Base-by-base conservation (phyloP, 1,140 invertebrate species). In the Meloidogyne hapla region DNA sequence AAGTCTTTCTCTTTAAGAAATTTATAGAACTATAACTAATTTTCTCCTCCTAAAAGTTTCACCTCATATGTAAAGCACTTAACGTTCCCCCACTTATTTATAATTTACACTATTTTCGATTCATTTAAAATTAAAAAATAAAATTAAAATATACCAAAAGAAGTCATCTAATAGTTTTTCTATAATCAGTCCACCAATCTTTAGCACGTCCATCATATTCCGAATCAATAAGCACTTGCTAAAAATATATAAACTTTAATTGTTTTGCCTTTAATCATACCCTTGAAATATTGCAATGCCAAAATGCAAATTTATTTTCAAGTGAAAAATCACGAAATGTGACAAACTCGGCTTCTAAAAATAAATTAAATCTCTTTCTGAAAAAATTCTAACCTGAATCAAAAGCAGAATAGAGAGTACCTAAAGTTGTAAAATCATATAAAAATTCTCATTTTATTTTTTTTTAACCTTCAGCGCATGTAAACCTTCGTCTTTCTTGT, bases 201-300 rank as follows among this genome's bases (percentile, higher is more conserved):
- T 62, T 78, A 25, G 81, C 77, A 48, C 15, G 18, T 21, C 81
- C 81, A 63, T 81, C 61, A 9, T 81, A 83, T 45, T 81, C 81
- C 23, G 83, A 79, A 42, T 23, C 81, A 18, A 83, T 82, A 10
- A 81, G 56, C 0, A 83, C 23, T 62, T 80, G 18, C 71, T 73
- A 33, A 63, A 73, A 64, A 23, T 26, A 0, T 4, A 26, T 21
- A 21, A 33, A n/a, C 6, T 56, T 56, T 8, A 56, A n/a, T 0
- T 56, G n/a, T n/a, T 56, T 21, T n/a, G n/a, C n/a, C n/a, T 56
- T n/a, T 4, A 48, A 3, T 18, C 0, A 67, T n/a, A 73, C 71
- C 42, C 69, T 73, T 65, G 78, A 28, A 38, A 72, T 63, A 64
- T 63, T 73, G 70, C 64, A 61, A 18, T 76, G 15, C 62, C 67